Evolutionary conservation across 2,113 vertebrate genomes (phyloP), one percentile per base, ranked within the genome.

Genomic region (Rutilus rutilus): DNA sequence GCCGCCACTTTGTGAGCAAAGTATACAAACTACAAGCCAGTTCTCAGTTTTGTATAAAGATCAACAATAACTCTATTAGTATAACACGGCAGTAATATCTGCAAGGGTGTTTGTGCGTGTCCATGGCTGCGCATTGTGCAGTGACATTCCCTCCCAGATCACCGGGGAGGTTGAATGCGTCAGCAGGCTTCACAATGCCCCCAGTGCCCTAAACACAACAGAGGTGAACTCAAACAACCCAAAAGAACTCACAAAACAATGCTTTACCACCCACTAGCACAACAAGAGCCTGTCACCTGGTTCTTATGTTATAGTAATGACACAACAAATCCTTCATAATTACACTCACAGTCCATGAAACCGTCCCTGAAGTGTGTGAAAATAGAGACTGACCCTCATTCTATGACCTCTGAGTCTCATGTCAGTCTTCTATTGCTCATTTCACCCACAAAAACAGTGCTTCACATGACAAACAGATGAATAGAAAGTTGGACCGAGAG

Each of bases 121-220:
- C 82, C 78, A 88, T 17, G 45, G 87, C 87, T 88, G 64, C 88
- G 80, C 87, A 81, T 92, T 93, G 92, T 81, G 91, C 90, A 90
- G 85, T 92, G 92, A 92, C 92, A 92, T 93, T 93, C 91, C 92
- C 89, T 89, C 89, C 87, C 86, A 87, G 89, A 89, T 87, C 83
- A 91, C 90, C 89, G 85, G 57, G 91, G 90, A 92, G 92, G 88
- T 45, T 39, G 83, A 77, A 81, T 92, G 91, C 91, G 89, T 93
- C 92, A 93, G 91, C 84, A 82, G 65, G 89, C 89, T 67, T 73
- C 88, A 89, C 84, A 75, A 84, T 85, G 89, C 75, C 84, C 74
- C 78, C 73, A 47, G 17, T 82, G 88, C 83, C 71, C 45, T 52
- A 74, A 89, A 92, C 88, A 88, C 47, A 85, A 85, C 75, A 80